Evolutionary conservation across 2,797 vertebrate genomes (phyloP), one percentile per base, ranked within the genome.

Genomic region (Gobionotothen gibberifrons): DNA sequence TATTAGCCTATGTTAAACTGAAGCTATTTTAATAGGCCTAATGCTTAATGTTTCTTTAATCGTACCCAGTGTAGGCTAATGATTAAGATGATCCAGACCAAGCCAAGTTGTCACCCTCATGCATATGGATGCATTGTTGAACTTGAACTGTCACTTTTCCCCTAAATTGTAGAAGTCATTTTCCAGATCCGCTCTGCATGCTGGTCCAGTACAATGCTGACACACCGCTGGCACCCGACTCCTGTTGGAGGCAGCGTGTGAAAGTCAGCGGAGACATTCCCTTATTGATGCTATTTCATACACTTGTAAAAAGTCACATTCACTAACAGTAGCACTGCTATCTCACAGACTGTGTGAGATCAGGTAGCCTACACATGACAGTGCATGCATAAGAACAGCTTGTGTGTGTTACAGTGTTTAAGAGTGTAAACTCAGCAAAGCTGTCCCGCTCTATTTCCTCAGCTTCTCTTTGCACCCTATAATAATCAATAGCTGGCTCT

Each of bases 401-500:
- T 57, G 55, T 22, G 21, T 42, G 56, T 58, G 12, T 59, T 62
- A 88, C 22, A 54, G 78, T 64, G 84, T 77, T 72, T 40, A 44
- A 76, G 77, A 76, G 63, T 85, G 87, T 89, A 76, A 85, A 88
- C 84, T 93, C 90, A 93, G 91, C 90, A 93, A 49, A 88, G 75
- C 84, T 87, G 85, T 86, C 85, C 68, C 9, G 57, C 70, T 87
- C 71, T 53, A 67, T 91, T 89, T 90, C 87, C 86, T 77, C 69
- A 40, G 83, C 81, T 77, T 68, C 84, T 82, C 79, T 91, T 86
- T 87, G 81, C 78, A 78, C 66, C 56, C 57, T 65, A 54, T 77
- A 72, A 85, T 90, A 79, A 91, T 93, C 87, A 78, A 90, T 90
- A 85, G 44, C 0, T 42, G 76, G 75, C 47, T 48, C 77, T 55